phyloP scores from a whole-genome alignment of 2,888 invertebrate species.

The Archaeoteleia sp. region DNA sequence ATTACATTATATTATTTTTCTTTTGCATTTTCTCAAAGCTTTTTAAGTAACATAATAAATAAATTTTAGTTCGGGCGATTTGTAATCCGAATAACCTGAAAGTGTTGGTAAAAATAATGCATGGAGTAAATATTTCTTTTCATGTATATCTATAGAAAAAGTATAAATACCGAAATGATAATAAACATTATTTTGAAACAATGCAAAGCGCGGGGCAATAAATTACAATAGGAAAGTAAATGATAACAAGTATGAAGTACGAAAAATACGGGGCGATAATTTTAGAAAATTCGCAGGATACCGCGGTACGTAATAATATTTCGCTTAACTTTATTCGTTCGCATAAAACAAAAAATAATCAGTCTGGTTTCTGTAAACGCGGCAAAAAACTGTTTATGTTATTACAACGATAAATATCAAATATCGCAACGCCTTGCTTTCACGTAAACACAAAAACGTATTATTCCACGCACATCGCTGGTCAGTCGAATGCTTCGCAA shows the following conservation, averaged over 20 bases:
- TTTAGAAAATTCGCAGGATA: constrained; percentile 13
- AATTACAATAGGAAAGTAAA: constrained; percentile 15
- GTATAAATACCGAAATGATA: too few species aligned
- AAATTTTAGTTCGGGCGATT: too few species aligned
- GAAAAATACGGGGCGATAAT: constrained; percentile 24
- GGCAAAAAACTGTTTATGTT: constrained; percentile 32
- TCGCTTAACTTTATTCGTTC: constrained; percentile 20
- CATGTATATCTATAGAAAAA: too few species aligned
- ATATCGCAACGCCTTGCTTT: constrained; percentile 22
- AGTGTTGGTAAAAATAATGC: too few species aligned
- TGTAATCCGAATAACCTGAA: too few species aligned
- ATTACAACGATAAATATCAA: constrained; percentile 33
- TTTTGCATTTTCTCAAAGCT: too few species aligned
- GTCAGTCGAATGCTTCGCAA: constrained; percentile 20
- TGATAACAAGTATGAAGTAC: constrained; percentile 11
- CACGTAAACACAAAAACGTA: constrained; percentile 24
- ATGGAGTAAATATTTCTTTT: too few species aligned
- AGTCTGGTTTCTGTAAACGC: constrained; percentile 9
- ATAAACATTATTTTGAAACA: too few species aligned
- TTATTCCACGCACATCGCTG: constrained; percentile 21
- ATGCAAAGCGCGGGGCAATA: constrained; percentile 1
- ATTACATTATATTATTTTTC: too few species aligned
- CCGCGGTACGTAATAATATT: constrained; percentile 13
- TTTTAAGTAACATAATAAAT: too few species aligned
- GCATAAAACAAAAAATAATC: constrained; percentile 16